A percentile compares a stretch with the other conserved stretches of the same genome.
phyloP scores from a whole-genome alignment of 2,888 invertebrate genomes.

The Xestia sexstrigata region DNA sequence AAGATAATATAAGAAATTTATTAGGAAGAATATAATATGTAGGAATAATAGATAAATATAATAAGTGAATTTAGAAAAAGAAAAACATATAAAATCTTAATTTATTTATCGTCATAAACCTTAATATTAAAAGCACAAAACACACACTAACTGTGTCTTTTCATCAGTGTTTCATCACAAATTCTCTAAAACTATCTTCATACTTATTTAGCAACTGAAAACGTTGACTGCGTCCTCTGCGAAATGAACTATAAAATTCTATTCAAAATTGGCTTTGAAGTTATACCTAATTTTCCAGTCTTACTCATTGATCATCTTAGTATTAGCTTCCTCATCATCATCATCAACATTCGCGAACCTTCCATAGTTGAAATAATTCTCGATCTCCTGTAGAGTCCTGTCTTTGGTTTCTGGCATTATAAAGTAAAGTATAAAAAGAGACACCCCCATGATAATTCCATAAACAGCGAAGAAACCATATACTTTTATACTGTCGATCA shows the following conservation, averaged over 20 bases:
- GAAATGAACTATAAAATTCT: not conserved
- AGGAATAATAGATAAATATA: too few species aligned
- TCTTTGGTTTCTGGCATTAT: constrained; percentile 73
- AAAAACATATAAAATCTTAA: not conserved
- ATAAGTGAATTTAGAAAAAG: not conserved
- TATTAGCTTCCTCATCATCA: constrained; percentile 66
- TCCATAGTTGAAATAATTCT: constrained; percentile 72
- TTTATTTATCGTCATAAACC: not conserved
- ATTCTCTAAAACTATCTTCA: not conserved
- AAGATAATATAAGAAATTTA: too few species aligned
- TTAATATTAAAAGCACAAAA: not conserved
- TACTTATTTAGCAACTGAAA: not conserved
- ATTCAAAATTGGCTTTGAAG: not conserved
- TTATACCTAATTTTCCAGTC: not conserved
- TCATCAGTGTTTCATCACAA: not conserved
- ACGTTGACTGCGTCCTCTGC: not conserved
- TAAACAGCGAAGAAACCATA: constrained; percentile 80
- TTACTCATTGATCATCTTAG: constrained; percentile 49
- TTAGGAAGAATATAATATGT: too few species aligned
- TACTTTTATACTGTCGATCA: constrained; percentile 70
- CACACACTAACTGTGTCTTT: constrained; percentile 2
- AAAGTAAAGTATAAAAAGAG: constrained; percentile 66
- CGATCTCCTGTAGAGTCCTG: constrained; percentile 71
- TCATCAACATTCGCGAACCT: constrained; percentile 63
- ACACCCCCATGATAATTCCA: constrained; percentile 66